A percentile compares a stretch with the other conserved stretches of the same genome.
phyloP scores from a whole-genome alignment of 2,888 invertebrate genomes.

The Pomacea canaliculata region DNA sequence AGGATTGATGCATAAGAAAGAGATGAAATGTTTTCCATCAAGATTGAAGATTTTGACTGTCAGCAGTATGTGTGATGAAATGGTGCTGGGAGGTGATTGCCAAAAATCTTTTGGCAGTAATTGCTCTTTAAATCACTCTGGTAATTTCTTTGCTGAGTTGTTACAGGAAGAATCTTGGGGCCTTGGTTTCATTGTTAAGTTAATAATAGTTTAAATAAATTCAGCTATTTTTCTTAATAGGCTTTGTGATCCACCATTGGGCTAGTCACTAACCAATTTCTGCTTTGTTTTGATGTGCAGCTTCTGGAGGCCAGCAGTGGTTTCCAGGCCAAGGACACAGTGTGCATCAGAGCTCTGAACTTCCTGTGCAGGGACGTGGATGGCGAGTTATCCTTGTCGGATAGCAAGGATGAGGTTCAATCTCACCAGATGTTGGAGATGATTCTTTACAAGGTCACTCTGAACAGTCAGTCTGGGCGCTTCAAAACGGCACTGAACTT shows the following conservation, averaged over 20 bases:
- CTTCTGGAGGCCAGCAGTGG: constrained; percentile 47
- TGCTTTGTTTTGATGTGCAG: constrained; percentile 38
- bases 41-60: neutral
- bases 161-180: too few species aligned
- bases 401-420: constrained; percentile 26
- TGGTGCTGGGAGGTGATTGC: too few species aligned
- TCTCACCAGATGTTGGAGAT: constrained; percentile 62
- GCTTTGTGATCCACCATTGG: too few species aligned
- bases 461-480: constrained; percentile 57
- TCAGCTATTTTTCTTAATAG: too few species aligned
- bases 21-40: neutral
- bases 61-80: neutral
- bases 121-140: too few species aligned
- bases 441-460: constrained; percentile 53
- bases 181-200: too few species aligned
- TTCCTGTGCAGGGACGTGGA: constrained; percentile 36
- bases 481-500: constrained; percentile 50
- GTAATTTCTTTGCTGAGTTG: too few species aligned
- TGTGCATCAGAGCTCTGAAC: constrained; percentile 49
- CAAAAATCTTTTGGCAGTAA: too few species aligned
- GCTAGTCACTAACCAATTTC: neutral
- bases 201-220: too few species aligned
- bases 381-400: constrained; percentile 8
- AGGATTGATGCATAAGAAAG: too few species aligned
- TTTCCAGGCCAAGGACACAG: constrained; percentile 46